Evolutionary conservation across 2,113 vertebrate genomes (phyloP).

Genomic region (Sterna hirundo): DNA sequence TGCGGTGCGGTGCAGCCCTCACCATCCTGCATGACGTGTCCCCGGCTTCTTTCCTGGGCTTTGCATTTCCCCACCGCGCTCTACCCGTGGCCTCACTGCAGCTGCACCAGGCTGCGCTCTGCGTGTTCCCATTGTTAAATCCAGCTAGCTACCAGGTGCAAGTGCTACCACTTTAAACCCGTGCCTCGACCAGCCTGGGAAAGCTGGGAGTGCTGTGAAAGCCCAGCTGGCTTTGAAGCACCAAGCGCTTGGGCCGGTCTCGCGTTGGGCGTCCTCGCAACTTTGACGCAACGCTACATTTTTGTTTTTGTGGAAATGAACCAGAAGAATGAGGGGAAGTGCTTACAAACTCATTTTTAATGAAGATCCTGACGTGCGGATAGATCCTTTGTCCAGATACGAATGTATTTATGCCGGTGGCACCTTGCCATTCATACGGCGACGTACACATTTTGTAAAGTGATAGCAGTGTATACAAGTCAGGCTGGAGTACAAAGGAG

Average conservation of each 20-base stretch:
- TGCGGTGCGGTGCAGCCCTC: rapidly evolving
- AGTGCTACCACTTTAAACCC: neutral
- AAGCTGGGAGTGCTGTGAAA: neutral
- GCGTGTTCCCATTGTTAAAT: neutral
- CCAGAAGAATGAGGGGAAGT: constrained; percentile 45
- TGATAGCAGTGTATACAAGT: neutral
- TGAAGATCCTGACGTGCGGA: constrained; percentile 10
- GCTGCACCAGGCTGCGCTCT: neutral
- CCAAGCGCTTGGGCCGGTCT: neutral
- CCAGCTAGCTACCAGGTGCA: neutral
- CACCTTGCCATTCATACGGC: constrained; percentile 37
- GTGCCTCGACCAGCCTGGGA: neutral
- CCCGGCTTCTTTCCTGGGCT: neutral
- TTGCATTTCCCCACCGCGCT: neutral
- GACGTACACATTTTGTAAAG: neutral
- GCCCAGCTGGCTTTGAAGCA: neutral
- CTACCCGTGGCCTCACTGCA: neutral
- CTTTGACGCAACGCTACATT: neutral
- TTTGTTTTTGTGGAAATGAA: constrained; percentile 20
- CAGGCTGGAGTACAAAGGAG: constrained; percentile 3
- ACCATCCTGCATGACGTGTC: rapidly evolving
- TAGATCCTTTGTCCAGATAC: constrained; percentile 44
- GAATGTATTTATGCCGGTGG: neutral
- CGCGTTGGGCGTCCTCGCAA: neutral
- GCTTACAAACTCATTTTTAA: neutral